These are phyloP conservation scores for Melopsittacus undulatus DNA, from an alignment of 2,797 vertebrate genomes.

Conservation along the genomic window DNA sequence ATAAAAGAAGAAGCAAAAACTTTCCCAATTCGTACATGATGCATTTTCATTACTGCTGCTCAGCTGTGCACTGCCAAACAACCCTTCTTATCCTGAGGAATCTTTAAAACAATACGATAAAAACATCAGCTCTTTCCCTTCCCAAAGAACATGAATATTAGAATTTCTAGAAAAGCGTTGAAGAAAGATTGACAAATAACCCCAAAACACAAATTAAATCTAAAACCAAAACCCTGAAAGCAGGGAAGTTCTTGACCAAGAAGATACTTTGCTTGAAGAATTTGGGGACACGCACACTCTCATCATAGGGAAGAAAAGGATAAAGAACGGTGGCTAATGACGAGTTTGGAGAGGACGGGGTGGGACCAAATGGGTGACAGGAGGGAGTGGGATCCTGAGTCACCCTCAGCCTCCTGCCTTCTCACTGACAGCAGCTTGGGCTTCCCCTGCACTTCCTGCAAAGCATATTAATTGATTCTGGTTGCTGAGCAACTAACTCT, in stretches of 20 bases:
- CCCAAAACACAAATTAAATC: not conserved
- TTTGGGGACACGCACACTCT: rapidly evolving
- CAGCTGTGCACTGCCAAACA: not conserved
- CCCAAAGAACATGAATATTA: not conserved
- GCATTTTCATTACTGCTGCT: constrained; percentile 37
- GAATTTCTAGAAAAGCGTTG: not conserved
- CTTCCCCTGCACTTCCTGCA: constrained; percentile 80
- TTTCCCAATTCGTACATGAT: constrained; percentile 44
- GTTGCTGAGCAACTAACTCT: constrained; percentile 89
- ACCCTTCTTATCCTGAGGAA: not conserved
- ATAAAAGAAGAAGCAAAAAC: constrained; percentile 45
- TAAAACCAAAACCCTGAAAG: constrained; percentile 8
- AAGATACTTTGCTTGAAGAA: not conserved
- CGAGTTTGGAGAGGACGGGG: not conserved
- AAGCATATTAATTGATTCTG: constrained; percentile 86
- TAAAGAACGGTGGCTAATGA: not conserved
- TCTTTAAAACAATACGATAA: not conserved
- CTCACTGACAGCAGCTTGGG: constrained; percentile 64
- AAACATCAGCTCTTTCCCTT: not conserved
- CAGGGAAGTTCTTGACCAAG: not conserved
- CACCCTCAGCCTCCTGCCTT: constrained; percentile 54
- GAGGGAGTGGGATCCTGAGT: constrained; percentile 25
- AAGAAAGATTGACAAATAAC: not conserved
- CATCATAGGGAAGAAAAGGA: not conserved
- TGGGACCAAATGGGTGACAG: constrained; percentile 3